A percentile compares a stretch with the other conserved stretches of the same genome.
Conservation (phyloP, 2,113 vertebrate genomes). For the Halcyon senegalensis region DNA sequence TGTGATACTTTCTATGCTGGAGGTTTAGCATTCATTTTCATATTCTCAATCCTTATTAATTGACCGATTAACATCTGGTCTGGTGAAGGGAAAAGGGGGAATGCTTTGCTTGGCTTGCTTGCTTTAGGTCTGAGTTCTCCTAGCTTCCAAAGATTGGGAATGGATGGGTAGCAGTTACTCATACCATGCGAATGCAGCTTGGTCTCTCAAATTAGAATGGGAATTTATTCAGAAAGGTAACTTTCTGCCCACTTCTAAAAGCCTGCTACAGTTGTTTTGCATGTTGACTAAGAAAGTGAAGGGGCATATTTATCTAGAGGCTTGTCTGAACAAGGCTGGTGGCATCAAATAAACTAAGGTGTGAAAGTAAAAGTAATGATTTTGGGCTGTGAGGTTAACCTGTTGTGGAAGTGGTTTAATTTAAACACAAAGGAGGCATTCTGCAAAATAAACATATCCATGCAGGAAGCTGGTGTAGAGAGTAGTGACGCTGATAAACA, state of each 20-base stretch:
- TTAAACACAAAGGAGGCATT: not conserved
- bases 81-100: not conserved
- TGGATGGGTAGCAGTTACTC: not conserved
- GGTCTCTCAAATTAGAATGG: not conserved
- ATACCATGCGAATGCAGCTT: not conserved
- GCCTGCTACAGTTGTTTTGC: not conserved
- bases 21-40: not conserved
- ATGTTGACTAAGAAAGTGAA: not conserved
- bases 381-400: not conserved
- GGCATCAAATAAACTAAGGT: not conserved
- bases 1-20: not conserved
- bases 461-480: not conserved
- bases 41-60: not conserved
- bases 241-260: not conserved
- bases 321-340: not conserved
- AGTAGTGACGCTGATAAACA: not conserved
- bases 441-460: not conserved
- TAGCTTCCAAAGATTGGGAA: not conserved
- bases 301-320: not conserved
- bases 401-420: not conserved
- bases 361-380: not conserved
- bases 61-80: not conserved
- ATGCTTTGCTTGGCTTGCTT: not conserved
- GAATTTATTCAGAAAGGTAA: not conserved
- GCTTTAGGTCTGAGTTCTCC: not conserved